Percentiles rank a stretch among this genome's conserved stretches.
Evolutionary conservation across 2,888 invertebrate species (phyloP).

Genomic region (Agonopterix subpropinquella): DNA sequence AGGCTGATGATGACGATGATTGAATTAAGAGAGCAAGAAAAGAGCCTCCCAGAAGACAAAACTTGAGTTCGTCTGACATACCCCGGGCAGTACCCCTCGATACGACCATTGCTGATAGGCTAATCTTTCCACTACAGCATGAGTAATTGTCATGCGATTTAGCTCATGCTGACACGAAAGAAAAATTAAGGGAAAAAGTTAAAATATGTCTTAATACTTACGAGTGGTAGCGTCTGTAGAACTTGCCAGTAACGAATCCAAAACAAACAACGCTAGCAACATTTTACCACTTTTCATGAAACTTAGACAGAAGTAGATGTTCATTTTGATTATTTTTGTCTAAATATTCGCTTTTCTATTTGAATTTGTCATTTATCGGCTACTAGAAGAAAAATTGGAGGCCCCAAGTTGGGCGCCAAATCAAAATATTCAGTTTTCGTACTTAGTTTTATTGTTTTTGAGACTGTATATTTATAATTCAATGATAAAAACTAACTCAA

Average conservation of each 20-base stretch:
- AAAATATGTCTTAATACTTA: conserved; percentile 30
- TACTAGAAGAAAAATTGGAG: background rate
- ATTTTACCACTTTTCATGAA: conserved; percentile 42
- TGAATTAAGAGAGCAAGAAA: too few species aligned
- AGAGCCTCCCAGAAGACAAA: too few species aligned
- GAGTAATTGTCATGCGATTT: too few species aligned
- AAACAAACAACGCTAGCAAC: conserved; percentile 44
- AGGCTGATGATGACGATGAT: too few species aligned
- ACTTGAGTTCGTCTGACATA: too few species aligned
- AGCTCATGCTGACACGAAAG: background rate
- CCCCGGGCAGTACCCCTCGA: too few species aligned
- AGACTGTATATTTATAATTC: background rate
- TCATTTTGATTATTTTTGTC: conserved; percentile 20
- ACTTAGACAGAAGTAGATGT: conserved; percentile 26
- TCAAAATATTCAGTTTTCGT: conserved; percentile 2
- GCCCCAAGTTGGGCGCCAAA: conserved; percentile 36
- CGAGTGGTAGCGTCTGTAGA: conserved; percentile 55
- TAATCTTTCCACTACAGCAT: too few species aligned
- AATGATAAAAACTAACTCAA: too few species aligned
- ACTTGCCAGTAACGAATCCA: conserved; percentile 58
- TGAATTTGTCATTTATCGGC: background rate
- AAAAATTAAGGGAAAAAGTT: background rate
- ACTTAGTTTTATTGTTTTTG: conserved; percentile 3
- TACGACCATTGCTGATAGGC: too few species aligned
- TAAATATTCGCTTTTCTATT: background rate